Percentiles rank a stretch among this genome's conserved stretches.
phyloP scores from a whole-genome alignment of 2,888 invertebrate genomes.

The Drosophila lutescens region DNA sequence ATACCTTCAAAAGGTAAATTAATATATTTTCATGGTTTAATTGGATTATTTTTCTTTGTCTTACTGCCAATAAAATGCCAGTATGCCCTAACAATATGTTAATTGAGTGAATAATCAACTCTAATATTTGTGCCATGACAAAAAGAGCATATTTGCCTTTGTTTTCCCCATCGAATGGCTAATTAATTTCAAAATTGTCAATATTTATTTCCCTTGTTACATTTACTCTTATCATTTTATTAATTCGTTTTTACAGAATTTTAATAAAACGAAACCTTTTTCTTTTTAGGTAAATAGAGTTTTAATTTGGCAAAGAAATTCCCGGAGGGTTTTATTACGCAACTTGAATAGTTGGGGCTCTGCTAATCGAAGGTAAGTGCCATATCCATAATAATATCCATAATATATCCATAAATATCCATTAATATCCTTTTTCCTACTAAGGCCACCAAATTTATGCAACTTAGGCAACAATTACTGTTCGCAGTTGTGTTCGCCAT shows the following conservation, averaged over 20 bases:
- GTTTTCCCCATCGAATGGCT: not conserved
- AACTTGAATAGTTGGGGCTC: not conserved
- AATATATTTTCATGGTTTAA: too few relatives aligned
- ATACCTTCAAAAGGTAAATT: too few relatives aligned
- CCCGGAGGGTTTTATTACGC: not conserved
- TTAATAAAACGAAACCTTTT: not conserved
- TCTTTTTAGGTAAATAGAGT: too few relatives aligned
- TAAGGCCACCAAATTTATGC: conserved; percentile 17
- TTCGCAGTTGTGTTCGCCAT: conserved; percentile 22
- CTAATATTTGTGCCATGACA: not conserved
- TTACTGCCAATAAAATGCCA: not conserved
- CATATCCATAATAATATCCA: too few relatives aligned
- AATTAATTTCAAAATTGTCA: not conserved
- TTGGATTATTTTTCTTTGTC: not conserved
- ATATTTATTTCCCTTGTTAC: not conserved
- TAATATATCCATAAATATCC: too few relatives aligned
- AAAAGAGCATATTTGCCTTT: not conserved
- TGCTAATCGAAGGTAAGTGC: conserved; percentile 1
- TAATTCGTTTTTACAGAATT: not conserved
- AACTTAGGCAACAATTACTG: conserved; percentile 28
- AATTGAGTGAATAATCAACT: not conserved
- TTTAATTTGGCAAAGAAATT: too few relatives aligned
- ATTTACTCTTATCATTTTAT: not conserved
- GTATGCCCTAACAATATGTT: not conserved
- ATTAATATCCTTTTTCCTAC: too few relatives aligned